Base-by-base conservation (phyloP, 2,888 invertebrate genomes). In the Kryphioiulus occultus region DNA sequence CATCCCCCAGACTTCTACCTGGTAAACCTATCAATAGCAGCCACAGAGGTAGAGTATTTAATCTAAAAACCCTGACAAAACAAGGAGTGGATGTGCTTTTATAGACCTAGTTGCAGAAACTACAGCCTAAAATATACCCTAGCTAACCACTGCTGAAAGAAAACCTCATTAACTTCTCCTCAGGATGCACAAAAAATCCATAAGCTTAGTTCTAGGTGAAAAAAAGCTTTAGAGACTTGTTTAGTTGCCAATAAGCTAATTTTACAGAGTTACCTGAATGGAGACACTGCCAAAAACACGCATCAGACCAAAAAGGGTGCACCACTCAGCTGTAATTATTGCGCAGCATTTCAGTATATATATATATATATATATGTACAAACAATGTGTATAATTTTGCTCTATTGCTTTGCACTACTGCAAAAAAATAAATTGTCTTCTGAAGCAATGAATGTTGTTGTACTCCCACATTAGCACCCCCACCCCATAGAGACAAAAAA, bases 211-310 rank as follows among this genome's bases (percentile, higher is more conserved):
- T 9, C 68, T 68, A 26, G 26, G 26, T 22, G 35, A 26, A 68
- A 68, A 42, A 68, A 26, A 12, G 12, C 68, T 26, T 68, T 10
- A 22, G 10, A 7, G 68, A 9, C 68, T 68, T 68, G 68, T 68
- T 68, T 68, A 22, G 68, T 68, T 68, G 68, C 68, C 68, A 68
- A 68, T 68, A 68, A 68, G 68, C 68, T 68, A 68, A 68, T 68
- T 68, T 68, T 68, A 68, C 68, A 22, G 68, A 68, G 68, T 68
- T 68, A 68, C 68, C 68, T 68, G 68, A 10, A 22, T 68, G 68
- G 68, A 53, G 68, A 22, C 26, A 26, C 68, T 68, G 68, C 68
- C 68, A 68, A 68, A 68, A 47, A n/a, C 35, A 68, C 68, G 26
- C 68, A 26, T 12, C 12, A 59, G 59, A 59, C 59, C 59, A 59